phyloP scores from a whole-genome alignment of 1,140 invertebrate species.

The Theocolax elegans region DNA sequence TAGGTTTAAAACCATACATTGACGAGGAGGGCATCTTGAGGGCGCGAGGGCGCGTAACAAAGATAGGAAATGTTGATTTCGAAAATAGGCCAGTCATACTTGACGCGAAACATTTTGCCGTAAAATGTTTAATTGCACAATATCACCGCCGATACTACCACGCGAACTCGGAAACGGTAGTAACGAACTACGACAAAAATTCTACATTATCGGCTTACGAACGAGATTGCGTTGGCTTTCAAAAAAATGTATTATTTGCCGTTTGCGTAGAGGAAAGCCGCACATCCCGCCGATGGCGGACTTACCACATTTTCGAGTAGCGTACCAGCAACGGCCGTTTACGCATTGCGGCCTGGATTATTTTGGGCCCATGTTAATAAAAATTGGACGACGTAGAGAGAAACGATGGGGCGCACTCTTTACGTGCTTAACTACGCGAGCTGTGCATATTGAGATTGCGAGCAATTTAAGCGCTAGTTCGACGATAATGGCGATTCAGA shows the following conservation, averaged over 20 bases:
- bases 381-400: neutral
- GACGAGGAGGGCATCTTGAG: neutral
- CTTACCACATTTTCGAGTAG: neutral
- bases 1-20: neutral
- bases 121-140: neutral
- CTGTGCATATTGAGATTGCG: neutral
- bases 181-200: neutral
- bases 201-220: neutral
- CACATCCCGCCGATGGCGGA: neutral
- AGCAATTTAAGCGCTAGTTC: neutral
- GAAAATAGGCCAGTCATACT: neutral
- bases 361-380: neutral
- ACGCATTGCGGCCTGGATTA: conserved; percentile 12
- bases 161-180: neutral
- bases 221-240: neutral
- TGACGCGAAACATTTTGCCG: neutral
- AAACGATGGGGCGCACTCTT: conserved; percentile 14
- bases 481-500: neutral
- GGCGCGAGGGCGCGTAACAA: neutral
- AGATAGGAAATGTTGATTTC: neutral
- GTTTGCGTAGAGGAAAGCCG: neutral
- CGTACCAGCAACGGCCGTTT: neutral
- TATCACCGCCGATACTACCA: neutral
- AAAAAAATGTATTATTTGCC: neutral
- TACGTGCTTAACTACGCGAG: conserved; percentile 4